phyloP scores from a whole-genome alignment of 2,888 invertebrate species.

The Tetranychus truncatus region DNA sequence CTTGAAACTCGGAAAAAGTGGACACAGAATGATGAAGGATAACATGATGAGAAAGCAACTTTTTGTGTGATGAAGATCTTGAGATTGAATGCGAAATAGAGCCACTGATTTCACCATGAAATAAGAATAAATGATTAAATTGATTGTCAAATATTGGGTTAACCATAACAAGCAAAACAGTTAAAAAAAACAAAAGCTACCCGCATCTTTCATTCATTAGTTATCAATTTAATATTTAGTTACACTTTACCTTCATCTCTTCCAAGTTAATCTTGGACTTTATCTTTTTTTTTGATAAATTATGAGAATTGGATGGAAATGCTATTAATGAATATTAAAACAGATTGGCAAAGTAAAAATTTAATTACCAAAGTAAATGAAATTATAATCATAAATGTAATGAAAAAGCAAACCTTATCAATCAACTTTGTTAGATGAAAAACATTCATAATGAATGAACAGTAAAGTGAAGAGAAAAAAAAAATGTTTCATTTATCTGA shows the following conservation, averaged over 20 bases:
- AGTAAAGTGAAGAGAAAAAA: not conserved
- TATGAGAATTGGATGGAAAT: not conserved
- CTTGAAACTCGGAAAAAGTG: not conserved
- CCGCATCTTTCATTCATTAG: not conserved
- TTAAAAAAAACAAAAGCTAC: not conserved
- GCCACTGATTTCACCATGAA: not conserved
- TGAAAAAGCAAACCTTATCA: not conserved
- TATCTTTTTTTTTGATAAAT: no score
- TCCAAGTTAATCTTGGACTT: not conserved
- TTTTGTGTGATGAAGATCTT: not conserved
- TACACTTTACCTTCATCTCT: not conserved
- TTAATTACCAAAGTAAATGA: not conserved
- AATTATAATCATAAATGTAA: not conserved
- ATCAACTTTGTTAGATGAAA: not conserved
- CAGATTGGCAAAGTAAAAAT: not conserved
- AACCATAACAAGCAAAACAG: not conserved
- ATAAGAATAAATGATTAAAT: not conserved
- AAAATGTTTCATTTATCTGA: not conserved
- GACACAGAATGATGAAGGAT: not conserved
- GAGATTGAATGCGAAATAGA: not conserved
- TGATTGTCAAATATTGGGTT: not conserved
- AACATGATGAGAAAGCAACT: not conserved
- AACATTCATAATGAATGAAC: not conserved
- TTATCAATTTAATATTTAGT: not conserved
- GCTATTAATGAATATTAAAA: not conserved